These are phyloP conservation scores for Arctopsyche grandis DNA, from an alignment of 1,140 invertebrate species.

Conservation along the genomic window DNA sequence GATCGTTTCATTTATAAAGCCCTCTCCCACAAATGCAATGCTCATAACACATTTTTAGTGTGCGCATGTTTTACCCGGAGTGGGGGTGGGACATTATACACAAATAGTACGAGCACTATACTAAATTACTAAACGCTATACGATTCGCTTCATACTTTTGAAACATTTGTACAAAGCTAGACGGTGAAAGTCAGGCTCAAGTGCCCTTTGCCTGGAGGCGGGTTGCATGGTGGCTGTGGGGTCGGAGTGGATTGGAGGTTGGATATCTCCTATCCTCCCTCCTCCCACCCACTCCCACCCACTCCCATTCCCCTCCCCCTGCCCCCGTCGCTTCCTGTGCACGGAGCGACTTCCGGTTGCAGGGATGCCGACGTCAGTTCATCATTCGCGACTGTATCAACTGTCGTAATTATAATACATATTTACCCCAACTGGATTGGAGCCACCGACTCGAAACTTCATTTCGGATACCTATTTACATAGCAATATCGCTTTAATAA, in stretches of 20 bases:
- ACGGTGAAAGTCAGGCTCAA: not conserved
- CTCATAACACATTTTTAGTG: too few relatives aligned
- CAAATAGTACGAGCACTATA: too few relatives aligned
- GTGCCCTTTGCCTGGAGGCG: not conserved
- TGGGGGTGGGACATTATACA: too few relatives aligned
- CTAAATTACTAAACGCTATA: too few relatives aligned
- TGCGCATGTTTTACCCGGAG: too few relatives aligned
- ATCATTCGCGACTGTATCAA: constrained; percentile 50
- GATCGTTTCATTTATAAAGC: too few relatives aligned
- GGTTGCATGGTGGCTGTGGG: not conserved
- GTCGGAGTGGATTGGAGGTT: not conserved
- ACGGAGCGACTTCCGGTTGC: constrained; percentile 46
- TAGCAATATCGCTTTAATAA: not conserved
- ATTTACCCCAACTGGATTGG: not conserved
- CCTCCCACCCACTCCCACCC: too few relatives aligned
- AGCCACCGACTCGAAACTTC: not conserved
- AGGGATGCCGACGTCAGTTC: constrained; percentile 45
- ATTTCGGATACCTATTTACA: not conserved
- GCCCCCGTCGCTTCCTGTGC: constrained; percentile 43
- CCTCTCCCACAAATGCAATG: too few relatives aligned
- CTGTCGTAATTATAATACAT: constrained; percentile 47
- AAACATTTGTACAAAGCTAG: not conserved
- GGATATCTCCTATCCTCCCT: not conserved
- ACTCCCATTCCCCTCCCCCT: constrained; percentile 1
- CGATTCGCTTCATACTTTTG: not conserved